Evolutionary conservation across 1,140 invertebrate species (phyloP).

Genomic region (Ridgeia piscesae): DNA sequence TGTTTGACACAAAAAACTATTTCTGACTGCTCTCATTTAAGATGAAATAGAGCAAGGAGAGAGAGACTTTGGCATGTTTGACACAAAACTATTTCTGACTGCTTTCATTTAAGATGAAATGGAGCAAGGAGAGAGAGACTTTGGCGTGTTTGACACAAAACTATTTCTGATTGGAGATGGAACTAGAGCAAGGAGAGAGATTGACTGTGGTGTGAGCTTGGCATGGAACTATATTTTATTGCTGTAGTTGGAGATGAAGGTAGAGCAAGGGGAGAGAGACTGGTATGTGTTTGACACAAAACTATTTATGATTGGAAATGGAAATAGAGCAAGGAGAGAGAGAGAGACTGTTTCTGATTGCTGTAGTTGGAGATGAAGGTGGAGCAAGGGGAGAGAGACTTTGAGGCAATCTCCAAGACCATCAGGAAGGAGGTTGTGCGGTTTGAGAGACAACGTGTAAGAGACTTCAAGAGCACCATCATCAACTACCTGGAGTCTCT

Average conservation of each 20-base stretch:
- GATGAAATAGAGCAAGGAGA: slow-evolving; percentile 86
- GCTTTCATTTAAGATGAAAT: slow-evolving; percentile 64
- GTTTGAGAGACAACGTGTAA: slow-evolving; percentile 83
- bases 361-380: slow-evolving; percentile 90
- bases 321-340: no score
- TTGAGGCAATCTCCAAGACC: slow-evolving; percentile 92
- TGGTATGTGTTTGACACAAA: slow-evolving; percentile 71
- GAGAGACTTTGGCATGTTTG: slow-evolving; percentile 85
- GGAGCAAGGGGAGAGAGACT: slow-evolving; percentile 93
- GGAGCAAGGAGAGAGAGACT: slow-evolving; percentile 92
- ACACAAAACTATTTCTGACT: no score
- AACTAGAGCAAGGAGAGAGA: no score
- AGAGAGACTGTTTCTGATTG: slow-evolving; percentile 17
- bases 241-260: slow-evolving; percentile 87
- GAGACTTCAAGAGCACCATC: slow-evolving; percentile 86
- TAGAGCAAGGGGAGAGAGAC: slow-evolving; percentile 92
- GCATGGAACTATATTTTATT: no score
- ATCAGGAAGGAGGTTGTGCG: slow-evolving; percentile 94
- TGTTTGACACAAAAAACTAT: no score
- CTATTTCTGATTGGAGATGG: no score
- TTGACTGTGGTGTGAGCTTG: no score
- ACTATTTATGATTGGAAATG: no score
- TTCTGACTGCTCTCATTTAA: no score
- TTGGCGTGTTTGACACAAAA: slow-evolving; percentile 67
- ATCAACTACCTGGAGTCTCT: slow-evolving; percentile 91